Conservation (phyloP, 2,113 vertebrate genomes). For the mouse (Mus musculus) region DNA sequence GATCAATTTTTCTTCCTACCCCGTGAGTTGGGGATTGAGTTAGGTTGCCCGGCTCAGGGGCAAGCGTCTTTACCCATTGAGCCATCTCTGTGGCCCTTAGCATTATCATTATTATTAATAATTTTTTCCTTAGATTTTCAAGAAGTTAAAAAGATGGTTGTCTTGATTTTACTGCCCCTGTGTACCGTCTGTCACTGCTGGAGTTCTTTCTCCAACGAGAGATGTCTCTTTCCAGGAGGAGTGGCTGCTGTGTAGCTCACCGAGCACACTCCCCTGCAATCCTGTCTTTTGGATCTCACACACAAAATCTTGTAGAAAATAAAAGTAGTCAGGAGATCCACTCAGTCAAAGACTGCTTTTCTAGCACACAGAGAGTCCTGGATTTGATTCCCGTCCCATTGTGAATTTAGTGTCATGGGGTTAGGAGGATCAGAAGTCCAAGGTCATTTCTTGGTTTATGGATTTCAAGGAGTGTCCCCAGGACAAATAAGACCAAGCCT, state of each 20-base stretch:
- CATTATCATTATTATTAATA: neutral
- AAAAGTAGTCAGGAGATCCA: neutral
- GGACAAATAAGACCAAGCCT: neutral
- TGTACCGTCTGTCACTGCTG: neutral
- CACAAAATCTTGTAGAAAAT: constrained; percentile 18
- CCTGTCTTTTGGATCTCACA: neutral
- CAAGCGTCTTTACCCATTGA: neutral
- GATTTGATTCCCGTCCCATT: neutral
- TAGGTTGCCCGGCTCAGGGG: neutral
- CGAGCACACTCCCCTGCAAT: neutral
- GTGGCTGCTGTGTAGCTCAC: neutral
- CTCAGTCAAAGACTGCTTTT: neutral
- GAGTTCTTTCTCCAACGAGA: neutral
- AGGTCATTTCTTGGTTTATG: neutral
- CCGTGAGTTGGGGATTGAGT: neutral
- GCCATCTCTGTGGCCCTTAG: too few species aligned
- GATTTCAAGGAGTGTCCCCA: neutral
- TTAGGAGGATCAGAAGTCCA: neutral
- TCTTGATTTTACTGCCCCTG: neutral
- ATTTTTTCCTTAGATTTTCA: neutral
- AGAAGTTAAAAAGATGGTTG: neutral
- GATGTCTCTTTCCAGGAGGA: neutral
- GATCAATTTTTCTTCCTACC: neutral
- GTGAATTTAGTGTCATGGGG: neutral
- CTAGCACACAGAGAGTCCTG: neutral